phyloP scores from a whole-genome alignment of 2,797 vertebrate genomes.

The Euthynnus affinis region DNA sequence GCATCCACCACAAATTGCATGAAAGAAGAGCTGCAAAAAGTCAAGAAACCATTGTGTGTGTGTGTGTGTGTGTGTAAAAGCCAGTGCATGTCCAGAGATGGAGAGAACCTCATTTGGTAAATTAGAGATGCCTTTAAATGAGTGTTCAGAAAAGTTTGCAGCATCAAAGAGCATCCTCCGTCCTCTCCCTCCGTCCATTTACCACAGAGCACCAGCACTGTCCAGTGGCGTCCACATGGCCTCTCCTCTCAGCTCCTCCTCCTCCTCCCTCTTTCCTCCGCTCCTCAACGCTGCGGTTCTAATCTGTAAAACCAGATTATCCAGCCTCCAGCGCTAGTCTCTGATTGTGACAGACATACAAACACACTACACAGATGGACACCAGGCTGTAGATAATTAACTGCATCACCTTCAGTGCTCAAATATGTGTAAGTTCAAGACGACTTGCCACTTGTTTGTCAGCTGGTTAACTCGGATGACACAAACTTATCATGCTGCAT shows the following conservation, averaged over 20 bases:
- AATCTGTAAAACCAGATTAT: conserved; percentile 94
- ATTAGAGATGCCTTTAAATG: conserved; percentile 3
- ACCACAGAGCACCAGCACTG: conserved; percentile 33
- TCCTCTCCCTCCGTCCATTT: conserved; percentile 30
- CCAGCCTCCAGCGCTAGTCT: conserved; percentile 73
- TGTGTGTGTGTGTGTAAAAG: background rate
- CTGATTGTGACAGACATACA: conserved; percentile 67
- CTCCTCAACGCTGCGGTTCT: conserved; percentile 78
- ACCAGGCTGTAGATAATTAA: conserved; percentile 76
- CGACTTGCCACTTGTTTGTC: conserved; percentile 34
- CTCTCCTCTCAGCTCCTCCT: conserved; percentile 59
- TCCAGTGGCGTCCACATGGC: conserved; percentile 56
- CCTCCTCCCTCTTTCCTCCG: conserved; percentile 50
- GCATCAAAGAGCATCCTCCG: conserved; percentile 28
- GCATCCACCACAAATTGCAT: conserved; percentile 40
- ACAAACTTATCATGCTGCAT: conserved; percentile 20
- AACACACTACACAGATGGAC: conserved; percentile 85
- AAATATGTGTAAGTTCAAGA: conserved; percentile 49
- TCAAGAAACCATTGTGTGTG: conserved; percentile 20
- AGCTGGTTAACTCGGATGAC: conserved; percentile 45
- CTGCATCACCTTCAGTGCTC: conserved; percentile 50
- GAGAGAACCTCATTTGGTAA: background rate
- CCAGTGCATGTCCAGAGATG: conserved; percentile 19
- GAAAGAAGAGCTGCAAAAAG: conserved; percentile 34
- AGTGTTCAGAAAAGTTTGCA: conserved; percentile 18